Evolutionary conservation across 2,797 vertebrate species (phyloP).

Genomic region (Cottoperca gobio): DNA sequence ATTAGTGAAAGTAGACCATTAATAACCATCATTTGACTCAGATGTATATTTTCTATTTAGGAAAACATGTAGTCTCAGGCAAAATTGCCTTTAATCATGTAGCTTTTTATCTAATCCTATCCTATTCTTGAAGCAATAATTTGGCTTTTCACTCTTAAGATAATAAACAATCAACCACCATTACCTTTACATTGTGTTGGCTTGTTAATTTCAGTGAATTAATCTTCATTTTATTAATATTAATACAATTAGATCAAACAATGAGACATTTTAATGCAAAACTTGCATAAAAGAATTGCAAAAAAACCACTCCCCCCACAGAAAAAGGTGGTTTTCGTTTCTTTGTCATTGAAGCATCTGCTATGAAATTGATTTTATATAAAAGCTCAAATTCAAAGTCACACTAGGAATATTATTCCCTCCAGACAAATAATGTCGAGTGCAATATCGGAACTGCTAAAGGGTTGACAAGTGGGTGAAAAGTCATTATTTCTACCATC

Average conservation of each 20-base stretch:
- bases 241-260: background rate
- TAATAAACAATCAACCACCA: too few species aligned
- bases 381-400: constrained; percentile 34
- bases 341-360: background rate
- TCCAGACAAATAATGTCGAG: background rate
- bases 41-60: background rate
- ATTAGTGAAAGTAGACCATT: background rate
- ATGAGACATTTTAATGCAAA: background rate
- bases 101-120: background rate
- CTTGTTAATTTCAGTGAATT: background rate
- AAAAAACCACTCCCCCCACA: background rate
- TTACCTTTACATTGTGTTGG: too few species aligned
- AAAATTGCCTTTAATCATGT: constrained; percentile 3
- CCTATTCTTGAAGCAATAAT: background rate
- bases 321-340: background rate
- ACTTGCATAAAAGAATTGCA: background rate
- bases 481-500: constrained; percentile 28
- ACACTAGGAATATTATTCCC: constrained; percentile 1
- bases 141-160: too few species aligned
- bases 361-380: constrained; percentile 5
- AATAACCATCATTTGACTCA: background rate
- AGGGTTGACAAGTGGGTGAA: constrained; percentile 7
- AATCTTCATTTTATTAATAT: background rate
- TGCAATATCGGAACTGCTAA: background rate
- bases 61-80: background rate